Evolutionary conservation across 2,888 invertebrate species (phyloP).

Genomic region (Volucella zonaria): DNA sequence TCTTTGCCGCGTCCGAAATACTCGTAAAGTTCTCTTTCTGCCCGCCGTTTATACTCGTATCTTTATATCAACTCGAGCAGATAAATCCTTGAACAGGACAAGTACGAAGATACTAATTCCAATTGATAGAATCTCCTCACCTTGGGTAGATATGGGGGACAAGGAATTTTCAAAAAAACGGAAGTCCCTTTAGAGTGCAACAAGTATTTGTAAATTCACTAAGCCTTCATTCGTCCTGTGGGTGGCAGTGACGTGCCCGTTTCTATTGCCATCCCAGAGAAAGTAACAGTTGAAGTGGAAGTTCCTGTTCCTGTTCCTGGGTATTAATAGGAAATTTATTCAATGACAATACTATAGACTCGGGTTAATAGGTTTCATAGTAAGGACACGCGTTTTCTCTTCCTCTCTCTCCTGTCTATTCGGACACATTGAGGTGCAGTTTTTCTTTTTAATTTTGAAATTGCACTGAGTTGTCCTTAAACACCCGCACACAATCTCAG

Average conservation of each 20-base stretch:
- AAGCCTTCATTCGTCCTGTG: too few relatives aligned
- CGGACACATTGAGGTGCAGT: slow-evolving; percentile 10
- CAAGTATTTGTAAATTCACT: too few relatives aligned
- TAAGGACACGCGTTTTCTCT: slow-evolving; percentile 6
- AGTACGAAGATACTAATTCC: slow-evolving; percentile 52
- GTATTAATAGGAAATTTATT: slow-evolving; percentile 60
- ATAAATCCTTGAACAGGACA: slow-evolving; percentile 58
- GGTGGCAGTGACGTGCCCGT: too few relatives aligned
- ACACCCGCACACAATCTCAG: slow-evolving; percentile 1
- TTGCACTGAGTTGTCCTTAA: slow-evolving; percentile 29
- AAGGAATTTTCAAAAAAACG: background rate
- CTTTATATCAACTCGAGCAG: slow-evolving; percentile 54
- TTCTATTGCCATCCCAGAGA: background rate
- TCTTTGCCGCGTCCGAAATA: slow-evolving; percentile 45
- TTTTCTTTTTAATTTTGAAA: slow-evolving; percentile 7
- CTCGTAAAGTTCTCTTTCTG: slow-evolving; percentile 56
- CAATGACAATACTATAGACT: slow-evolving; percentile 60
- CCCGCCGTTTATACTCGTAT: slow-evolving; percentile 43
- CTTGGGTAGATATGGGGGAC: background rate
- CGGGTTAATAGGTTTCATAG: slow-evolving; percentile 61
- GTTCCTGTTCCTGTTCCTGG: slow-evolving; percentile 11
- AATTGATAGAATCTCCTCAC: slow-evolving; percentile 48
- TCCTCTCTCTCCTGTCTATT: slow-evolving; percentile 22
- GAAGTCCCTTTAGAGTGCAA: too few relatives aligned
- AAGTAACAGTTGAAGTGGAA: background rate